A percentile compares a stretch with the other conserved stretches of the same genome.
Evolutionary conservation across 1,140 invertebrate genomes (phyloP).

Genomic region (Lordiphosa clarofinis): DNA sequence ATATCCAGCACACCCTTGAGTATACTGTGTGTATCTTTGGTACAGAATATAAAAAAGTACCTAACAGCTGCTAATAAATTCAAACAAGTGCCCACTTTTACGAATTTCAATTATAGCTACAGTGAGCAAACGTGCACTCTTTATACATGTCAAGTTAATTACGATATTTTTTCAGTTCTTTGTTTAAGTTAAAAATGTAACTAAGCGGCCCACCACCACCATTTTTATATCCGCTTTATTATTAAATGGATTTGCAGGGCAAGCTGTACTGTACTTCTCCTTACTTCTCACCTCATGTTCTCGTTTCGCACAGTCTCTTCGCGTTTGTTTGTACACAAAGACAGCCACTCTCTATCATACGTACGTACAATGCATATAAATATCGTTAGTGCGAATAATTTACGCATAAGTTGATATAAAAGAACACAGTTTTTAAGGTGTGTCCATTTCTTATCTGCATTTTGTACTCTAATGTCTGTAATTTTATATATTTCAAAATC

Average conservation of each 20-base stretch:
- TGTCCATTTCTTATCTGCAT: constrained; percentile 27
- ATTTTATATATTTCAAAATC: constrained; percentile 11
- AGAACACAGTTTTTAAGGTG: constrained; percentile 19
- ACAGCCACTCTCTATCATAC: background rate
- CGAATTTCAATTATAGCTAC: too few relatives aligned
- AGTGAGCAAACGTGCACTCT: too few relatives aligned
- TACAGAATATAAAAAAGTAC: too few relatives aligned
- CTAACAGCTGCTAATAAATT: too few relatives aligned
- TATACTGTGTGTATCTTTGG: too few relatives aligned
- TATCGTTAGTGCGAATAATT: background rate
- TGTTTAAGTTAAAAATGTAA: too few relatives aligned
- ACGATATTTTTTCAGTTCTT: too few relatives aligned
- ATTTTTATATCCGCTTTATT: background rate
- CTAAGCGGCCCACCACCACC: background rate
- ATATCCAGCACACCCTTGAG: too few relatives aligned
- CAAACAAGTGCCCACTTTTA: too few relatives aligned
- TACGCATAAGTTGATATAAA: constrained; percentile 6
- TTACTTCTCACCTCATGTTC: background rate
- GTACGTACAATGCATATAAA: constrained; percentile 9
- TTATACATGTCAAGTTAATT: too few relatives aligned
- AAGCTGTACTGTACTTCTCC: constrained; percentile 4
- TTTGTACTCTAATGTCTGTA: background rate
- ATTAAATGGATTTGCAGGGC: background rate
- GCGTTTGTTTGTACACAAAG: background rate
- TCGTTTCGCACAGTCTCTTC: background rate